Conservation (phyloP, 2,113 vertebrate species). For the Pygoscelis adeliae region DNA sequence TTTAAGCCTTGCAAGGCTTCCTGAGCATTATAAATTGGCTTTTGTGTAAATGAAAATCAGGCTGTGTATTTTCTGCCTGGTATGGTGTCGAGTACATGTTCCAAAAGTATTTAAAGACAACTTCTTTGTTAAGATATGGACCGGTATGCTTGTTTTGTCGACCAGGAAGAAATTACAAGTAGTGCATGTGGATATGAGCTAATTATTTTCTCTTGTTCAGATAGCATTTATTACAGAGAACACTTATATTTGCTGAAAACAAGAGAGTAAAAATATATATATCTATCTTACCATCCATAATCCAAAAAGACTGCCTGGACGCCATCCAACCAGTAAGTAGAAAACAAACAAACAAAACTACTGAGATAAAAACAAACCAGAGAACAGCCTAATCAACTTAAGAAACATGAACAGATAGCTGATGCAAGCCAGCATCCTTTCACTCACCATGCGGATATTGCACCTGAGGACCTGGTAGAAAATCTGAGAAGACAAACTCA, state of each 20-base stretch:
- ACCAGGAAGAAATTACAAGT: background rate
- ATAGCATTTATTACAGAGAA: background rate
- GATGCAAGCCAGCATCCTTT: background rate
- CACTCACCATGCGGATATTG: background rate
- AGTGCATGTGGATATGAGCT: background rate
- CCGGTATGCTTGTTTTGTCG: background rate
- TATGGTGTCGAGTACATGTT: background rate
- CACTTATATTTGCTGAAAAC: background rate
- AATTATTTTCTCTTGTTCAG: background rate
- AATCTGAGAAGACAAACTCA: background rate
- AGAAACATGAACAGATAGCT: background rate
- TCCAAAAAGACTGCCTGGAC: background rate
- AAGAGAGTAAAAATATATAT: background rate
- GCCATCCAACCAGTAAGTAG: background rate
- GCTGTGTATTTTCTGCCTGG: background rate
- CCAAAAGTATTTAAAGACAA: background rate
- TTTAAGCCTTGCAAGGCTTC: background rate
- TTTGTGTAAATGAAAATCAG: conserved; percentile 22
- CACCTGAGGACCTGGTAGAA: background rate
- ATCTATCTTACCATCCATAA: background rate
- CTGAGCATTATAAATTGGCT: background rate
- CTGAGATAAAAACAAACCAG: background rate
- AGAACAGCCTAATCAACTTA: background rate
- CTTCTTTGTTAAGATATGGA: background rate
- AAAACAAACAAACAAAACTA: background rate